A percentile compares a stretch with the other conserved stretches of the same genome.
Conservation (phyloP, 2,113 vertebrate genomes). For the Ploceus nigricollis region DNA sequence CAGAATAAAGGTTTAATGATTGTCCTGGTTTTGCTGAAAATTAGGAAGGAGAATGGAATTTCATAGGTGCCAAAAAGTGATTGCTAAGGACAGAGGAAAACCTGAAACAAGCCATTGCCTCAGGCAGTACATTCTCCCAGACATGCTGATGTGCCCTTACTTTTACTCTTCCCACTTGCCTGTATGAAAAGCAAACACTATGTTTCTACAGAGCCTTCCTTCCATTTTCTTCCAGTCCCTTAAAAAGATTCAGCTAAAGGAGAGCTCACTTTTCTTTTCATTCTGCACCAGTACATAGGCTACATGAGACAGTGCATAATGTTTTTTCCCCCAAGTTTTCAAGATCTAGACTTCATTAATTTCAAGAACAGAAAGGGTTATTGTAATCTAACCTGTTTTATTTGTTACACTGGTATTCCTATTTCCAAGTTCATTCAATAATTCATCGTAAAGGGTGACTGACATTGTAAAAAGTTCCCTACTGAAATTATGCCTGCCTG, state of each 20-base stretch:
- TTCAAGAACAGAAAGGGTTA: neutral
- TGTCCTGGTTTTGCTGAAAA: neutral
- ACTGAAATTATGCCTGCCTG: neutral
- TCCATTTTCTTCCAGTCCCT: neutral
- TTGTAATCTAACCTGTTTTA: neutral
- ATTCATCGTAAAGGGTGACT: neutral
- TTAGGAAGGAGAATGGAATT: neutral
- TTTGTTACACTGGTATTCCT: neutral
- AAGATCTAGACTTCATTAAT: neutral
- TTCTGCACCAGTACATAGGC: neutral
- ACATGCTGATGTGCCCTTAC: neutral
- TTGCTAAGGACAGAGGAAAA: neutral
- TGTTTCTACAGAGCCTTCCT: neutral
- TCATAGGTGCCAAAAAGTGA: neutral
- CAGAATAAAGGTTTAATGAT: neutral
- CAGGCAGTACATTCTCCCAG: neutral
- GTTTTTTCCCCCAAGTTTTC: neutral
- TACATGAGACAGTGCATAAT: neutral
- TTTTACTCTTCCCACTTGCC: neutral
- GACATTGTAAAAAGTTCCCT: neutral
- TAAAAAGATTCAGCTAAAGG: neutral
- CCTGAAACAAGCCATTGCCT: neutral
- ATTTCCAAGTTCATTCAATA: neutral
- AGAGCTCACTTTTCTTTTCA: neutral
- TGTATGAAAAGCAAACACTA: neutral